These are phyloP conservation scores for Drosophila suzukii DNA, from an alignment of 1,140 invertebrate species.

Conservation along the genomic window DNA sequence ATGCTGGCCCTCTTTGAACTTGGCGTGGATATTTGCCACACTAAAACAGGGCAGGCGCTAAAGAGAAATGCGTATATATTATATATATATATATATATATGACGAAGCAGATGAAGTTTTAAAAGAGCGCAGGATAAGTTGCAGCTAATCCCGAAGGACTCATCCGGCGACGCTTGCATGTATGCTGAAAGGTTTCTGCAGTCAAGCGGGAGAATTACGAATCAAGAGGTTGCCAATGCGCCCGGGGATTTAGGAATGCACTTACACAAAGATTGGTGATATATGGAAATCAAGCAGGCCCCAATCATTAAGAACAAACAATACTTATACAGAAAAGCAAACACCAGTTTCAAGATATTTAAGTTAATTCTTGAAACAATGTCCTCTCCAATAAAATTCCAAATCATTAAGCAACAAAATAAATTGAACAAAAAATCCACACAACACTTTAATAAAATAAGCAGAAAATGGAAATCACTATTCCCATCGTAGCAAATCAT, in stretches of 20 bases:
- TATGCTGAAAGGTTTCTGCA: constrained; percentile 19
- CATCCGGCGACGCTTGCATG: not conserved
- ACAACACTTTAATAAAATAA: too few species aligned
- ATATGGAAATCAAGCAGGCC: too few species aligned
- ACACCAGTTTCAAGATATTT: too few species aligned
- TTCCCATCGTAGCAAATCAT: too few species aligned
- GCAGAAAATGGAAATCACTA: too few species aligned
- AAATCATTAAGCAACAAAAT: too few species aligned
- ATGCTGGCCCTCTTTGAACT: constrained; percentile 55
- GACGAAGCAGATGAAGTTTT: not conserved
- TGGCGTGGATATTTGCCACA: constrained; percentile 63
- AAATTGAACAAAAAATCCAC: too few species aligned
- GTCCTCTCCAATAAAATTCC: too few species aligned
- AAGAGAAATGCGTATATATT: not conserved
- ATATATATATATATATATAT: not conserved
- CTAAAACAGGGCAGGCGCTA: constrained; percentile 78
- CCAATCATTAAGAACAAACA: too few species aligned
- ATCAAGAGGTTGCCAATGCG: not conserved
- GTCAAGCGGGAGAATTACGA: constrained; percentile 1
- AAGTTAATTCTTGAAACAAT: too few species aligned
- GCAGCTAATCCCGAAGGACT: not conserved
- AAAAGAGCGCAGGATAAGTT: not conserved
- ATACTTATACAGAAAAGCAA: too few species aligned
- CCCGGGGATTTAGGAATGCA: not conserved
- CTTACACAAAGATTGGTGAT: not conserved